These are phyloP conservation scores for Lophius piscatorius DNA, from an alignment of 2,113 vertebrate species.

Conservation along the genomic window DNA sequence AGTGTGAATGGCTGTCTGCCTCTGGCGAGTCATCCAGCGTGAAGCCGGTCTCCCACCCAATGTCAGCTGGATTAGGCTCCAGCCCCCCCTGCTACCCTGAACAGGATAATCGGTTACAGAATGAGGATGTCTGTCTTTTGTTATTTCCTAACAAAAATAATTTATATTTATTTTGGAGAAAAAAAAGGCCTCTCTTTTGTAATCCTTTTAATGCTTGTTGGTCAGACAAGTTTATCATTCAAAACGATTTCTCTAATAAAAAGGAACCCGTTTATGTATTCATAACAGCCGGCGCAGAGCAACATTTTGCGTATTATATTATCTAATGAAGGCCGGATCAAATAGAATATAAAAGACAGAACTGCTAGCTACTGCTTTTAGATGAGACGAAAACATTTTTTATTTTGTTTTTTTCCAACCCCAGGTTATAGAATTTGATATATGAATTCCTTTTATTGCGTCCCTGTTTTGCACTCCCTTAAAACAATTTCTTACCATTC, in stretches of 20 bases:
- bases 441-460: slow-evolving; percentile 6
- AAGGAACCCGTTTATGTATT: slow-evolving; percentile 34
- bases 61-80: too few species aligned
- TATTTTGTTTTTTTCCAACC: slow-evolving; percentile 36
- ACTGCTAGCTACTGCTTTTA: slow-evolving; percentile 40
- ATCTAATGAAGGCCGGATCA: slow-evolving; percentile 35
- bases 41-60: too few species aligned
- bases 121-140: too few species aligned
- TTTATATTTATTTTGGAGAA: too few species aligned
- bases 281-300: slow-evolving; percentile 15
- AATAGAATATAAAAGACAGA: slow-evolving; percentile 50
- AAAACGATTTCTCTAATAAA: too few species aligned
- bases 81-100: too few species aligned
- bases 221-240: slow-evolving; percentile 19
- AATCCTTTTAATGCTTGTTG: too few species aligned
- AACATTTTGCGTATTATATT: slow-evolving; percentile 24
- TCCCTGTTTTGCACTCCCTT: slow-evolving; percentile 19
- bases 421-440: slow-evolving; percentile 34
- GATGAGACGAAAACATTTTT: slow-evolving; percentile 38
- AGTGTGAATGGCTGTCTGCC: too few species aligned
- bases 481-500: slow-evolving; percentile 16
- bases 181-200: too few species aligned
- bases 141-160: too few species aligned
- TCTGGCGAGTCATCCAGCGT: too few species aligned
- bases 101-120: too few species aligned